These are phyloP conservation scores for Micromussa lordhowensis DNA, from an alignment of 92 coral and sea anemone genomes.

Conservation along the genomic window DNA sequence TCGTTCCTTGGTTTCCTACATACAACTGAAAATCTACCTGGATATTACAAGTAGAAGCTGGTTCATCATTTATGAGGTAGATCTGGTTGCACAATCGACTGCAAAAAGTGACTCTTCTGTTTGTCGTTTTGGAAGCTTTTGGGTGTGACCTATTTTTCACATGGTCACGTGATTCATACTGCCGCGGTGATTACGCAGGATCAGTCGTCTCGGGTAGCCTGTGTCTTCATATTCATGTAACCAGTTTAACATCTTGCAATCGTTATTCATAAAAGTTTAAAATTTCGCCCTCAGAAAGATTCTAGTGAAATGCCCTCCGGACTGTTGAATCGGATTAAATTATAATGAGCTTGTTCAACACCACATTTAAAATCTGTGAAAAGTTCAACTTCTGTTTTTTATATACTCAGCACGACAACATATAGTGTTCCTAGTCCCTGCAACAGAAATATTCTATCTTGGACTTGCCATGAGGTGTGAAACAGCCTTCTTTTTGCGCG, in stretches of 20 bases:
- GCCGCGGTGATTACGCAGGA: background rate
- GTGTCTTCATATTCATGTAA: background rate
- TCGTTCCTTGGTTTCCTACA: background rate
- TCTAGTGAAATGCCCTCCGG: background rate
- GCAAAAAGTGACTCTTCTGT: constrained; percentile 1
- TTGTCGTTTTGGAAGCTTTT: background rate
- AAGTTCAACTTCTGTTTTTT: background rate
- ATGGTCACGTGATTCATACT: background rate
- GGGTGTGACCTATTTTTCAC: background rate
- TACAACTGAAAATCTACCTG: background rate
- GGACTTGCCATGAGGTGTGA: too few species aligned
- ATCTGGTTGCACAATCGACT: background rate
- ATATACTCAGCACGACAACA: background rate
- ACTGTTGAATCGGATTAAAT: background rate
- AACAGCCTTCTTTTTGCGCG: too few species aligned
- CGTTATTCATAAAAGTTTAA: background rate
- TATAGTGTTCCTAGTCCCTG: too few species aligned
- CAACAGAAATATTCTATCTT: too few species aligned
- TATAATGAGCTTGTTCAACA: background rate
- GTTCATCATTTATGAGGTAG: background rate
- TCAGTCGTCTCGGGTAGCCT: background rate
- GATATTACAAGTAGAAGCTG: background rate
- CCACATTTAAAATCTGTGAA: background rate
- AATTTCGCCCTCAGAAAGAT: background rate
- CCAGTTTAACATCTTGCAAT: background rate